Conservation (phyloP, 2,888 invertebrate species). For the Anthophora plumipes region DNA sequence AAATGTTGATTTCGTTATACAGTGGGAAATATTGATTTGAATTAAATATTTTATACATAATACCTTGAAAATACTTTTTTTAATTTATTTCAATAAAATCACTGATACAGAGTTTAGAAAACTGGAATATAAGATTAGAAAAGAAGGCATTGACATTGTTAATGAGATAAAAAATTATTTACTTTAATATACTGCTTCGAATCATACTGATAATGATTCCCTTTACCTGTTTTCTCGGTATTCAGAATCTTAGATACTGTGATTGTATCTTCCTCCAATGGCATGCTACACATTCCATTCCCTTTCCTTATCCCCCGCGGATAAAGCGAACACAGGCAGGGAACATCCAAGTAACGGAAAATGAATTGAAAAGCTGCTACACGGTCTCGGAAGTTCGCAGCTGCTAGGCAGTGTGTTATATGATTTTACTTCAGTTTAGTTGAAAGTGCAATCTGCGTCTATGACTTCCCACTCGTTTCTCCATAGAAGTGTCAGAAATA, state of each 20-base stretch:
- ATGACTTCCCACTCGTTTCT: conserved; percentile 46
- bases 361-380: conserved; percentile 59
- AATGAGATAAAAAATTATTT: too few relatives aligned
- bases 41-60: too few relatives aligned
- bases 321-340: conserved; percentile 29
- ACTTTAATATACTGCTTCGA: too few relatives aligned
- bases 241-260: too few relatives aligned
- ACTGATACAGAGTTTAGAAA: too few relatives aligned
- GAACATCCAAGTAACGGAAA: conserved; percentile 60
- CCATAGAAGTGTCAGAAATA: conserved; percentile 3
- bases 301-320: not conserved
- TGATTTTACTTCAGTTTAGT: conserved; percentile 51
- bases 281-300: not conserved
- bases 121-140: too few relatives aligned
- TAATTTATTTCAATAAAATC: too few relatives aligned
- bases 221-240: not conserved
- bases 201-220: not conserved
- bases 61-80: too few relatives aligned
- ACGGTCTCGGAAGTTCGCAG: conserved; percentile 51
- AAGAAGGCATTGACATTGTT: not conserved
- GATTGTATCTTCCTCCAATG: not conserved
- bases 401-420: conserved; percentile 55
- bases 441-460: conserved; percentile 56
- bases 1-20: too few relatives aligned
- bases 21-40: too few relatives aligned